Evolutionary conservation across 2,113 vertebrate genomes (phyloP), one percentile per base, ranked within the genome.

Genomic region (Polypterus bichir): DNA sequence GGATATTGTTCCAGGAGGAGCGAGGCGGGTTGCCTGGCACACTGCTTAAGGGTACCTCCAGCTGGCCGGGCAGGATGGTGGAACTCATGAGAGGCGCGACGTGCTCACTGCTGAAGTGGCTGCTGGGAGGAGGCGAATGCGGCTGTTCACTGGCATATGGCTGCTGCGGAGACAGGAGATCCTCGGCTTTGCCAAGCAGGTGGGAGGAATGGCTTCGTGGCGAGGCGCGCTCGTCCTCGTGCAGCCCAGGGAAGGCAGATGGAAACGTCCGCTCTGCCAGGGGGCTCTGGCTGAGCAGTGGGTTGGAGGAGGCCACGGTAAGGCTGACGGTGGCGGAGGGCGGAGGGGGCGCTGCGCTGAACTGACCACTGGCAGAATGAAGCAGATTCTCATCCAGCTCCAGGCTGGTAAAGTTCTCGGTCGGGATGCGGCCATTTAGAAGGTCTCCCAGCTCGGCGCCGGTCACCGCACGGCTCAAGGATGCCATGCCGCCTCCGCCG

Each of bases 371-470:
- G 62, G 90, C 82, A 57, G 91, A 87, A 74, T 88, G 93, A 76
- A 97, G 89, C 67, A 97, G 89, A 76, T 87, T 96, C 70, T 97
- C 93, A 64, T 94, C 94, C 82, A 98, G 86, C 84, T 97, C 94
- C 56, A 97, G 85, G 80, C 84, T 85, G 66, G 91, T 82, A 80
- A 95, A 98, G 79, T 88, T 94, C 78, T 94, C 92, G 0, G 89
- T 79, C 5, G 91, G 83, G 64, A 98, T 90, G 64, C 91, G 92
- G 65, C 92, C 89, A 68, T 90, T 94, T 66, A 98, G 82, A 62
- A 98, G 88, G 78, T 97, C 94, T 61, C 92, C 94, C 71, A 89
- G 78, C 73, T 89, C 86, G 9, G 83, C 73, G 72, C 83, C 86
- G 46, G 5, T 45, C 61, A 86, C 88, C 59, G 86, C 88, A 71